Evolutionary conservation across 53 echinoderm and acorn worm genomes (phyloP).

Genomic region (Stichopus horrens): DNA sequence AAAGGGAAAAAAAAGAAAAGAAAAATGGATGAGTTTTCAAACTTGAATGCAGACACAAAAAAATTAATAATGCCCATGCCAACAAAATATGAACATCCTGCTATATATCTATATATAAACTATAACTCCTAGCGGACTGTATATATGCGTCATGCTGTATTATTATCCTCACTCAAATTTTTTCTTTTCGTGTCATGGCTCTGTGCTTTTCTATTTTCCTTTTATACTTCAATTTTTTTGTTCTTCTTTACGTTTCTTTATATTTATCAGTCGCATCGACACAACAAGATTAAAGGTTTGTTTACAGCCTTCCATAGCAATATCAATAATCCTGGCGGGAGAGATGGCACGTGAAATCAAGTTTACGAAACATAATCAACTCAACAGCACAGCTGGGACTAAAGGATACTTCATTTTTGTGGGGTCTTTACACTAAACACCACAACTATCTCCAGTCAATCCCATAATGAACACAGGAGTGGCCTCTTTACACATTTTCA

Average conservation of each 20-base stretch:
- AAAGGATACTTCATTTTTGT: neutral
- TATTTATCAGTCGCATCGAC: neutral
- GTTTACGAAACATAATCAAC: neutral
- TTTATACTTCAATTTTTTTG: neutral
- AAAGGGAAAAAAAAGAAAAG: no score
- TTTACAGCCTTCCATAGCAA: slow-evolving; percentile 3
- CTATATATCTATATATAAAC: neutral
- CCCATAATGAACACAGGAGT: no score
- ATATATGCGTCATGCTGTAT: neutral
- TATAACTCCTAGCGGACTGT: neutral
- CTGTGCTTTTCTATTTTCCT: neutral
- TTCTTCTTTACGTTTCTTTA: no score
- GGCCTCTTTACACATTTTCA: no score
- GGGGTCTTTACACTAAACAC: no score
- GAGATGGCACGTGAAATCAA: neutral
- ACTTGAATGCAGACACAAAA: neutral
- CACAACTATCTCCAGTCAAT: no score
- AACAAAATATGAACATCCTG: neutral
- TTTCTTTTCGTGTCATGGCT: neutral
- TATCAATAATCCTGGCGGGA: neutral
- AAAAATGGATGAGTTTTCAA: neutral
- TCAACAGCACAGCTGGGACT: neutral
- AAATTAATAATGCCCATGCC: neutral
- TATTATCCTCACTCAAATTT: neutral
- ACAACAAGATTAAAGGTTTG: neutral